Evolutionary conservation across 2,113 vertebrate genomes (phyloP), one percentile per base, ranked within the genome.

Genomic region (Vimba vimba): DNA sequence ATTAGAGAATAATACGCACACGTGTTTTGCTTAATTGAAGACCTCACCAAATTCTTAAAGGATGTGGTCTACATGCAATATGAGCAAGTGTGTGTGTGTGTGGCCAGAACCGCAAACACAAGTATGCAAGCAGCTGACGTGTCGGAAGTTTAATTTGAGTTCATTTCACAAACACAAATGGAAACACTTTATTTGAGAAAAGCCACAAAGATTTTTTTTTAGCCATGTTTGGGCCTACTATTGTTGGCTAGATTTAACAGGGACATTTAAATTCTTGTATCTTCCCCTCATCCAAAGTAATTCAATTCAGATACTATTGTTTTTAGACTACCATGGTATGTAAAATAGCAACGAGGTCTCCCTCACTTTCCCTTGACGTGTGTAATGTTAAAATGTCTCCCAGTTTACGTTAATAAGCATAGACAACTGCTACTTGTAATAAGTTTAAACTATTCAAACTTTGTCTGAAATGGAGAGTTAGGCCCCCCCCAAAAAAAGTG

Each of bases 21-120:
- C 50, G 47, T 64, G 81, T 50, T 87, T 79, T 73, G 25, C 52
- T 79, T 84, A 79, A 87, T 64, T 84, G 75, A 78, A 55, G 86
- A 52, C 76, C 81, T 25, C 33, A n/a, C 68, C 78, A 74, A 59
- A 71, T 81, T 79, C 57, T 80, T 81, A 74, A 80, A 74, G 85
- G 85, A 73, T 80, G 69, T 62, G 52, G 66, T 30, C 39, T 73
- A 60, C 59, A 80, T 80, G 68, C 78, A 71, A n/a, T 39, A 73
- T 47, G 39, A 86, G 78, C n/a, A 57, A 60, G 50, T 57, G 57
- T 59, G 82, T 79, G 82, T 79, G 86, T 73, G 68, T 87, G 82
- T 84, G 75, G 74, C 62, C 85, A 86, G 52, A 76, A 74, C 68
- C 36, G 2, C 43, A 75, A 82, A 80, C 43, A 74, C 23, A 69